phyloP scores from a whole-genome alignment of 2,797 vertebrate species.

The Eidolon dupreanum region DNA sequence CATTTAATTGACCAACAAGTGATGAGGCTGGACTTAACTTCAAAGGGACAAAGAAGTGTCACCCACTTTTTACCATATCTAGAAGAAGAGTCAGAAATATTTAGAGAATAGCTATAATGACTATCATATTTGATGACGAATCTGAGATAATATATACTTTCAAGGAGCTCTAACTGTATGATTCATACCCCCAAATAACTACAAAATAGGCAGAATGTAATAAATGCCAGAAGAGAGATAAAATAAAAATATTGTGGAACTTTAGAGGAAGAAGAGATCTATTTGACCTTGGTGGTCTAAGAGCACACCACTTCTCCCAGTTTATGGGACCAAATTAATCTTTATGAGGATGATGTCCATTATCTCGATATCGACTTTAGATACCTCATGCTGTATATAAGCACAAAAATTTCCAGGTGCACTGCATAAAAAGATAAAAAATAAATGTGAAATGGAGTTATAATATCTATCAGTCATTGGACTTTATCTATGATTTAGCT shows the following conservation, averaged over 20 bases:
- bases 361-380: not conserved
- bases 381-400: not conserved
- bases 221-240: not conserved
- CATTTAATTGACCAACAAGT: not conserved
- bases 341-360: not conserved
- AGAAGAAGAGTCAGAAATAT: constrained; percentile 25
- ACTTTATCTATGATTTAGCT: not conserved
- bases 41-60: not conserved
- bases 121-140: not conserved
- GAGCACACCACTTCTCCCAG: not conserved
- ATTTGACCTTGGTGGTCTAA: not conserved
- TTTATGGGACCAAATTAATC: not conserved
- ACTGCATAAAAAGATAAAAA: not conserved
- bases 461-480: not conserved
- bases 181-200: not conserved
- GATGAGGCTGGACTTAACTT: not conserved
- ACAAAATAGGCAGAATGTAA: not conserved
- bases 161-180: not conserved
- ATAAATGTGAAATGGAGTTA: not conserved
- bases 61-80: not conserved
- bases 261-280: not conserved
- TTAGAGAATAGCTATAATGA: not conserved
- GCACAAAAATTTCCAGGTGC: not conserved
- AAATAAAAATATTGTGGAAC: not conserved
- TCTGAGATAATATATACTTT: not conserved